Percentiles rank a stretch among this genome's conserved stretches.
phyloP scores from a whole-genome alignment of 2,797 vertebrate genomes.

The Notamacropus eugenii region DNA sequence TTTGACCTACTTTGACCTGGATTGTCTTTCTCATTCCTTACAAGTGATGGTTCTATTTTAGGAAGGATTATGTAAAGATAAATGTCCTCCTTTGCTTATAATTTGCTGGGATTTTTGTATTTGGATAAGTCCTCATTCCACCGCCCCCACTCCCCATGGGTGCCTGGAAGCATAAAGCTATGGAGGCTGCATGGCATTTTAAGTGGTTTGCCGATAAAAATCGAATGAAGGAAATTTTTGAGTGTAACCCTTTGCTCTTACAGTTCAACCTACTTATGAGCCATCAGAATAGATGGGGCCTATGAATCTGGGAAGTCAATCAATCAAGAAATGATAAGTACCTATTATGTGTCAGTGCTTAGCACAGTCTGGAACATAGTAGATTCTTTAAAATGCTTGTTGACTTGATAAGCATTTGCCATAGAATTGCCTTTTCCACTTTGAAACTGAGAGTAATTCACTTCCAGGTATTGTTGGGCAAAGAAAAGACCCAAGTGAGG shows the following conservation, averaged over 20 bases:
- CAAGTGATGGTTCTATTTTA: too few species aligned
- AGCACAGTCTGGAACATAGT: neutral
- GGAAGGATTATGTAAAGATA: too few species aligned
- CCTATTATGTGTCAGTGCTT: neutral
- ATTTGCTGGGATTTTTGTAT: neutral
- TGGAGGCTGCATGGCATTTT: neutral
- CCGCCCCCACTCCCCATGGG: neutral
- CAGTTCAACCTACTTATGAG: neutral
- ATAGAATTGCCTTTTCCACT: neutral
- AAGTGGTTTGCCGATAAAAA: neutral
- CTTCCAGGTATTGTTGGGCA: neutral
- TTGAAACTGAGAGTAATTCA: neutral
- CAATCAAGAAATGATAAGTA: neutral
- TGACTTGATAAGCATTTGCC: neutral
- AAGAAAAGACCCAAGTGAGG: neutral
- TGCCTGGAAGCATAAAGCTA: neutral
- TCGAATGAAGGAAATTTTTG: neutral
- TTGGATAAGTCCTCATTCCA: neutral
- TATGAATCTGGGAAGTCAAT: neutral
- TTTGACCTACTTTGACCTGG: too few species aligned
- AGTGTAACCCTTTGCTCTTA: neutral
- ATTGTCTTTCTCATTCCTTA: too few species aligned
- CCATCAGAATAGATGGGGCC: neutral
- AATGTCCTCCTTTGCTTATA: too few species aligned
- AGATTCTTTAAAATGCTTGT: neutral